phyloP scores from a whole-genome alignment of 2,797 vertebrate species.

The Sebastes reedi region DNA sequence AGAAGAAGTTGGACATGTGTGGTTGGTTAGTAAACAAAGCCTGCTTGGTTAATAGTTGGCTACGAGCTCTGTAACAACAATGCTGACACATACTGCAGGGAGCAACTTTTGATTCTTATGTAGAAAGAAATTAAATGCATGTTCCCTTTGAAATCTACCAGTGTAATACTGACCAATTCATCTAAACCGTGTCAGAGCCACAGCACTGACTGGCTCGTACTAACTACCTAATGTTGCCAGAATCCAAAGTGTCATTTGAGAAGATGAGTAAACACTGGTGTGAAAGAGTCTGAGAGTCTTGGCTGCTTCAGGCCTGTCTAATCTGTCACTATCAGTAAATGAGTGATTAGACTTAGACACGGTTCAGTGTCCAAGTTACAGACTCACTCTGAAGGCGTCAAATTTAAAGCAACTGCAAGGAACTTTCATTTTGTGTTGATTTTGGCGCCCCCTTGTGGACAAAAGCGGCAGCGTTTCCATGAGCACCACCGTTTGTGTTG shows the following conservation, averaged over 20 bases:
- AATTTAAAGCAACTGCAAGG: no score
- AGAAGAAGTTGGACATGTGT: neutral
- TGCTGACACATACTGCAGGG: neutral
- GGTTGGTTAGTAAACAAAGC: neutral
- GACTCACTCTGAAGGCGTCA: neutral
- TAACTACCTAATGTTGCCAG: neutral
- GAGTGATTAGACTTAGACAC: constrained; percentile 1
- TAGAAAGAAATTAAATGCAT: neutral
- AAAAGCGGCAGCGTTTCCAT: no score
- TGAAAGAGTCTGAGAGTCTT: neutral
- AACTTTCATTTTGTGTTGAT: no score
- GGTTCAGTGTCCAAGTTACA: neutral
- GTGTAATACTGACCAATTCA: neutral
- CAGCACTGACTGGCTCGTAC: neutral
- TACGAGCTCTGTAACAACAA: neutral
- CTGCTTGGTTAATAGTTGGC: neutral
- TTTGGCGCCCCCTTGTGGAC: no score
- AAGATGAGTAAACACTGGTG: neutral
- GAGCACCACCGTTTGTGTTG: no score
- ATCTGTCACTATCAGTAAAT: constrained; percentile 21
- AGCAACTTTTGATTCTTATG: neutral
- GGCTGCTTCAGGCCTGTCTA: neutral
- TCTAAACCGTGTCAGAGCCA: neutral
- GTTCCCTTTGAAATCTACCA: neutral
- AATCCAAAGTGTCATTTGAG: neutral